phyloP scores from a whole-genome alignment of 2,888 invertebrate genomes.

The Spialia ferax region DNA sequence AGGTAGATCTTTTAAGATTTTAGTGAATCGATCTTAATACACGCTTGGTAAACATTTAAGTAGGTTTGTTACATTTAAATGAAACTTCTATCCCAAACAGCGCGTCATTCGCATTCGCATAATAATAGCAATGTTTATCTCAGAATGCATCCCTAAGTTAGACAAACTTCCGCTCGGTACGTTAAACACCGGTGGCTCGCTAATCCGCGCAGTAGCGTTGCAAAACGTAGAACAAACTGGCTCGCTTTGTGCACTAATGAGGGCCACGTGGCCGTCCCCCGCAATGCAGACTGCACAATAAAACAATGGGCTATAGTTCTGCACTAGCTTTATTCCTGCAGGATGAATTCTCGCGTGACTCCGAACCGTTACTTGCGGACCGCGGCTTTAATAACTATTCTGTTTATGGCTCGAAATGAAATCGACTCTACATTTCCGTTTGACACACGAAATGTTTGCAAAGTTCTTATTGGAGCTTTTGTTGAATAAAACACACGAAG shows the following conservation, averaged over 20 bases:
- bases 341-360: constrained; percentile 81
- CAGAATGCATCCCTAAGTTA: constrained; percentile 48
- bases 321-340: constrained; percentile 80
- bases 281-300: constrained; percentile 85
- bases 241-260: constrained; percentile 84
- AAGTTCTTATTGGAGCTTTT: constrained; percentile 21
- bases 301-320: constrained; percentile 80
- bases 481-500: neutral
- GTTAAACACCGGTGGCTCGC: constrained; percentile 76
- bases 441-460: constrained; percentile 14
- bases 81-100: constrained; percentile 3
- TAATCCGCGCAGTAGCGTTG: constrained; percentile 79
- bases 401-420: constrained; percentile 55
- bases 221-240: constrained; percentile 83
- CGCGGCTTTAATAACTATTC: constrained; percentile 61
- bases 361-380: constrained; percentile 69
- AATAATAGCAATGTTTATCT: constrained; percentile 37
- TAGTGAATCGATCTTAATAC: too few species aligned
- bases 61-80: neutral
- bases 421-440: constrained; percentile 31
- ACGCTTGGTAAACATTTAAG: too few species aligned
- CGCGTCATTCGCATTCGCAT: constrained; percentile 45
- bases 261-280: constrained; percentile 85
- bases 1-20: too few species aligned
- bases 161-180: constrained; percentile 74